Evolutionary conservation across 92 coral and sea anemone species (phyloP), one percentile per base, ranked within the genome.

Genomic region (Porites lobata): DNA sequence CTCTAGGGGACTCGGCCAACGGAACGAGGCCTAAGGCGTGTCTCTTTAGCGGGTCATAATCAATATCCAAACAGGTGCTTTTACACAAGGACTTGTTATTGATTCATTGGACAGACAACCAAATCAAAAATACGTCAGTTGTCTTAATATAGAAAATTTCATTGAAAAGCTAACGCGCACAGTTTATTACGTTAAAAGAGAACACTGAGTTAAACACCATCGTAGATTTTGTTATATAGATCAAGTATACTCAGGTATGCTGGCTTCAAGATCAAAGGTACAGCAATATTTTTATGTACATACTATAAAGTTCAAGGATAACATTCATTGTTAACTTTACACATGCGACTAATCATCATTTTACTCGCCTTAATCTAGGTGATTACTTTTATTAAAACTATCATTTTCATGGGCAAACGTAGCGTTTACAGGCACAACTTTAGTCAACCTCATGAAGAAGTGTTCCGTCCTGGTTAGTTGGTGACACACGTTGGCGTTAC

Each of bases 1-100:
- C 47, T 38, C 0, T 4, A 38, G 47, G 47, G 47, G 4, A 4
- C 47, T 4, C 47, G 47, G 6, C 47, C 47, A 38, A 38, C 5
- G 47, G 47, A 38, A 38, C 6, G 47, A 38, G 47, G 47, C 47
- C 47, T 38, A 38, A 4, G 47, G 47, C 47, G 47, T 38, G 47
- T 38, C 47, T 38, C 47, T 38, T 38, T 38, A 4, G 47, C 47
- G 47, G 47, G 47, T 38, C 47, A 38, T 38, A 38, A 38, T 38
- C 38, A 54, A 7, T 20, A 67, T 26, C 5, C 8, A 71, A 69
- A 18, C 86, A 32, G 86, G 86, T 82, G 85, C 10, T 77, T 43
- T 32, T 6, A 58, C 24, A 9, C 0, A 32, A 3, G 32, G 8
- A 65, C 62, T 80, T 80, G 84, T 80, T 29, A 53, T 17, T 77